Base-by-base conservation (phyloP, 2,797 vertebrate species). In the Falco berigora region DNA sequence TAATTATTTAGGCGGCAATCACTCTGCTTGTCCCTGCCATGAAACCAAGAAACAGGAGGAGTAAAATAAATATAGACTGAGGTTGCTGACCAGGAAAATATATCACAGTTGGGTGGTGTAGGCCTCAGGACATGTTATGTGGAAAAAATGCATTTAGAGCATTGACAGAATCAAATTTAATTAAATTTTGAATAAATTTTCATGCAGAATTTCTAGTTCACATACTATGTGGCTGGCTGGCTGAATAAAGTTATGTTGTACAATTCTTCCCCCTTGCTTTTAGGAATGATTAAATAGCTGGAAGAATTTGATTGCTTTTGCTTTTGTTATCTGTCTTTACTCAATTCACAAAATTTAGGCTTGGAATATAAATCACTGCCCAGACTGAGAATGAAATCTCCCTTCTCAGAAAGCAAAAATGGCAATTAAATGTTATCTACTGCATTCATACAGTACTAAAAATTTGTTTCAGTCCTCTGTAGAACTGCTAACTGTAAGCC, bases 1-100 rank as follows among this genome's bases (percentile, higher is more conserved):
- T 96, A 95, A 96, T 97, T 94, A 95, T 84, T 93, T 90, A 92
- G 85, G 84, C 80, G 95, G 81, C 74, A 88, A 49, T 96, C 86
- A 91, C 36, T 96, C 49, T 69, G 69, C 38, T 80, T 94, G 76
- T 92, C 42, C 32, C 68, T 78, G 83, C 56, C 61, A 79, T 69
- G 77, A 95, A 94, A 96, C 30, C 30, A 82, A 93, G 87, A 95
- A 84, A 72, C 59, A 91, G 56, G 64, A 96, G 50, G 72, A 86
- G 56, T 94, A 58, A 44, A 91, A 96, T 63, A 94, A 63, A 83
- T 49, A 87, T 5, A 88, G 27, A 15, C 66, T 88, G 59, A 56
- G 49, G 32, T 75, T 12, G 14, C 10, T 95, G 84, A 73, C 76
- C 42, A 58, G 46, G 36, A 92, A 96, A 85, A 40, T 64, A 76